A percentile compares a stretch with the other conserved stretches of the same genome.
phyloP scores from a whole-genome alignment of 2,888 invertebrate genomes.

The Drosophila birchii region DNA sequence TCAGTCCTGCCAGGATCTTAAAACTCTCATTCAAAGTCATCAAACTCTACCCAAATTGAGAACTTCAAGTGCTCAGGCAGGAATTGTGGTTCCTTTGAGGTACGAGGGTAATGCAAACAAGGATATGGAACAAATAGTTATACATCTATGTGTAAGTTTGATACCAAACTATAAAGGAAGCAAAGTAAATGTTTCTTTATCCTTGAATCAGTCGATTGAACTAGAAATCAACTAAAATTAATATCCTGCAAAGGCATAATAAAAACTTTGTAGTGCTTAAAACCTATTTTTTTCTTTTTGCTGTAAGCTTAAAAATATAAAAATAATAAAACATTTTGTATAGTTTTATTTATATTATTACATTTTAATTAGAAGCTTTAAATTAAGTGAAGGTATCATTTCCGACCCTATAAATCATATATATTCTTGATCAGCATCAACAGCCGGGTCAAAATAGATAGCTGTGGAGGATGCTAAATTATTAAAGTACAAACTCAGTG shows the following conservation, averaged over 20 bases:
- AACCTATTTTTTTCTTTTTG: too few relatives aligned
- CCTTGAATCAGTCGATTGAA: neutral
- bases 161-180: neutral
- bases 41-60: neutral
- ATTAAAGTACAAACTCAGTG: neutral
- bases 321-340: too few relatives aligned
- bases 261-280: too few relatives aligned
- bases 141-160: neutral
- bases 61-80: neutral
- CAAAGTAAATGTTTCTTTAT: neutral
- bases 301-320: too few relatives aligned
- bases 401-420: too few relatives aligned
- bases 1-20: neutral
- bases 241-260: too few relatives aligned
- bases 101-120: neutral
- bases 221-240: neutral
- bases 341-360: too few relatives aligned
- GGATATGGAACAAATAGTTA: neutral
- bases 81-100: neutral
- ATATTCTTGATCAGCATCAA: too few relatives aligned
- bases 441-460: too few relatives aligned
- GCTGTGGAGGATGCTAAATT: too few relatives aligned
- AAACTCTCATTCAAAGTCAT: conserved; percentile 2
- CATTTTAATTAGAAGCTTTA: too few relatives aligned
- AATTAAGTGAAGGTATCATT: too few relatives aligned